These are phyloP conservation scores for Brachionus angularis DNA, from an alignment of 1,140 invertebrate genomes.

Conservation along the genomic window DNA sequence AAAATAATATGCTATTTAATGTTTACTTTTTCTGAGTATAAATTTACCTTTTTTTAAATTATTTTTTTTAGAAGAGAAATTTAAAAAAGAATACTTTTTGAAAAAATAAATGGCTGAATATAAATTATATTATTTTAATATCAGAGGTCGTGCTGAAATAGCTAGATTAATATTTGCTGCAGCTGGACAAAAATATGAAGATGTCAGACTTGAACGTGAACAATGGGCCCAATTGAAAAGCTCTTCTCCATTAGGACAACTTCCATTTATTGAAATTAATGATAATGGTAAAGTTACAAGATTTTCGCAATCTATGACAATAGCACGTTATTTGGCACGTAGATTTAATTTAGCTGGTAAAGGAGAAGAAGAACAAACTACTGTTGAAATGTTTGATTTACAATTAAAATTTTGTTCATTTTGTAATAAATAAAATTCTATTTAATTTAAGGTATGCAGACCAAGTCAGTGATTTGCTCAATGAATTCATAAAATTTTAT, in stretches of 20 bases:
- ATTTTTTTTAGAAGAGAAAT: too few relatives aligned
- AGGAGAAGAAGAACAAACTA: conserved; percentile 7
- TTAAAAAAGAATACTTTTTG: too few relatives aligned
- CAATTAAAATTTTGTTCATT: too few relatives aligned
- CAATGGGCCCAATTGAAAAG: conserved; percentile 47
- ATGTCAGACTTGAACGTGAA: conserved; percentile 43
- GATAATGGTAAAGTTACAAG: conserved; percentile 1
- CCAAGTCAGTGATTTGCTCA: background rate
- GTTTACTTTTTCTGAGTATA: too few relatives aligned
- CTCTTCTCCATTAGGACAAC: conserved; percentile 45
- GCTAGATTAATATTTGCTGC: conserved; percentile 45
- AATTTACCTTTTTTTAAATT: too few relatives aligned
- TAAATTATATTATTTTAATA: conserved; percentile 47
- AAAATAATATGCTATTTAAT: too few relatives aligned
- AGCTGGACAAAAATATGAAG: conserved; percentile 46
- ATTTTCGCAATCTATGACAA: conserved; percentile 21
- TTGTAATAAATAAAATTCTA: too few relatives aligned
- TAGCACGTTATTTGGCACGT: conserved; percentile 41
- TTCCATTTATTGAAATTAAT: conserved; percentile 42
- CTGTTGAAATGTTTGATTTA: conserved; percentile 5
- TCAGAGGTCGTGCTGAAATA: conserved; percentile 45
- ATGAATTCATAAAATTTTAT: background rate
- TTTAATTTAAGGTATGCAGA: too few relatives aligned
- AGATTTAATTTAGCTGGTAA: conserved; percentile 15
- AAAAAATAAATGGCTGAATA: conserved; percentile 13